Evolutionary conservation across 2,888 invertebrate genomes (phyloP).

Genomic region (Sminthurinus aureus): DNA sequence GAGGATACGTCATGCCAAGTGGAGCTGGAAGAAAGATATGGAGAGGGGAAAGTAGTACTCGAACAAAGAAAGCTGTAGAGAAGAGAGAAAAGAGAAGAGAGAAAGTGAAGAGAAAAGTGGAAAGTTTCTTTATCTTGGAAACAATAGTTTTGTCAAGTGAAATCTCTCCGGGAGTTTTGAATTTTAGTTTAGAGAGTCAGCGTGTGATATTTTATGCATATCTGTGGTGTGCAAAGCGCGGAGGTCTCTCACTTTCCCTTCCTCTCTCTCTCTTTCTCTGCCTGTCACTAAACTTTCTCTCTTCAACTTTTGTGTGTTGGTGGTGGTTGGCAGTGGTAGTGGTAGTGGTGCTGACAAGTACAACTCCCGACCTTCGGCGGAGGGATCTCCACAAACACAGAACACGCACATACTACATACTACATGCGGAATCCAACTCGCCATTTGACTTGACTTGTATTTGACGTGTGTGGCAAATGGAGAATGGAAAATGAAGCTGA

Average conservation of each 20-base stretch:
- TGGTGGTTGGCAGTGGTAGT: no score
- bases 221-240: neutral
- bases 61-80: neutral
- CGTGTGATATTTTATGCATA: neutral
- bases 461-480: no score
- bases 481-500: no score
- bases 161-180: constrained; percentile 1
- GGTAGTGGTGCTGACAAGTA: no score
- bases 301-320: no score
- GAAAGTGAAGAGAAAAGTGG: neutral
- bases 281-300: neutral
- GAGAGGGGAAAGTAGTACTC: neutral
- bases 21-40: neutral
- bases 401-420: no score
- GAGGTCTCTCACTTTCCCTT: neutral
- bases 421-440: no score
- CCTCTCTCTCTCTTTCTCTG: neutral
- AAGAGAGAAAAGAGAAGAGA: neutral
- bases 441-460: no score
- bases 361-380: no score
- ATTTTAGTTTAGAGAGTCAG: neutral
- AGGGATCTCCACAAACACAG: no score
- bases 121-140: neutral
- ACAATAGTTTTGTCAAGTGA: constrained; percentile 1
- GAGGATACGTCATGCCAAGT: neutral